These are phyloP conservation scores for Charaxes varanes DNA, from an alignment of 1,140 invertebrate genomes.

Conservation along the genomic window DNA sequence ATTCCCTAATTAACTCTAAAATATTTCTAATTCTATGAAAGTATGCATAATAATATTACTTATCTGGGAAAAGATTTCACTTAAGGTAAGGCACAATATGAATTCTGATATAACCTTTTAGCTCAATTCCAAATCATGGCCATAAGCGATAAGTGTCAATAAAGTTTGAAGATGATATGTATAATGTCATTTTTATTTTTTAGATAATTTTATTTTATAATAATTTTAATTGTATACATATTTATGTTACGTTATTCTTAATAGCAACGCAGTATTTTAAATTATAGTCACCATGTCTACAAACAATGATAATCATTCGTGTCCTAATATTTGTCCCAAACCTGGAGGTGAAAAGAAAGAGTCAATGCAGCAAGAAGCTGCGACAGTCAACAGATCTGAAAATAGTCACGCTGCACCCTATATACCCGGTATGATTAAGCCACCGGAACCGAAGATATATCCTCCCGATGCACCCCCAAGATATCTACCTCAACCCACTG, in stretches of 20 bases:
- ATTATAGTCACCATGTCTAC: conserved; percentile 25
- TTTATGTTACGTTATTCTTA: neutral
- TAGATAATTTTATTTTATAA: neutral
- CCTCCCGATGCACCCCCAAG: conserved; percentile 47
- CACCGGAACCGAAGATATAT: conserved; percentile 41
- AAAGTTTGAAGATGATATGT: too few relatives aligned
- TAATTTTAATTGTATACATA: conserved; percentile 3
- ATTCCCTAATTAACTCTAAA: too few relatives aligned
- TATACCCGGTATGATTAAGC: conserved; percentile 46
- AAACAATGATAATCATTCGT: conserved; percentile 19
- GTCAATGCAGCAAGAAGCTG: conserved; percentile 24
- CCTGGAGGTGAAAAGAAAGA: conserved; percentile 1
- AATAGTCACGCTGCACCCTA: conserved; percentile 39
- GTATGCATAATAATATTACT: too few relatives aligned
- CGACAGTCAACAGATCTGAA: conserved; percentile 14
- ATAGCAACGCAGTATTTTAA: conserved; percentile 20
- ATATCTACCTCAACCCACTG: conserved; percentile 56
- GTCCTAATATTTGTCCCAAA: conserved; percentile 49
- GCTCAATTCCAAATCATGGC: too few relatives aligned
- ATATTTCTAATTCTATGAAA: too few relatives aligned
- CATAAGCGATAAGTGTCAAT: too few relatives aligned
- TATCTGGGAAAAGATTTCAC: too few relatives aligned
- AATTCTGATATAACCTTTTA: too few relatives aligned
- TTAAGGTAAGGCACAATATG: too few relatives aligned
- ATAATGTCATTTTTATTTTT: too few relatives aligned